Conservation (phyloP, 2,888 invertebrate species). For the Margaritifera margaritifera region DNA sequence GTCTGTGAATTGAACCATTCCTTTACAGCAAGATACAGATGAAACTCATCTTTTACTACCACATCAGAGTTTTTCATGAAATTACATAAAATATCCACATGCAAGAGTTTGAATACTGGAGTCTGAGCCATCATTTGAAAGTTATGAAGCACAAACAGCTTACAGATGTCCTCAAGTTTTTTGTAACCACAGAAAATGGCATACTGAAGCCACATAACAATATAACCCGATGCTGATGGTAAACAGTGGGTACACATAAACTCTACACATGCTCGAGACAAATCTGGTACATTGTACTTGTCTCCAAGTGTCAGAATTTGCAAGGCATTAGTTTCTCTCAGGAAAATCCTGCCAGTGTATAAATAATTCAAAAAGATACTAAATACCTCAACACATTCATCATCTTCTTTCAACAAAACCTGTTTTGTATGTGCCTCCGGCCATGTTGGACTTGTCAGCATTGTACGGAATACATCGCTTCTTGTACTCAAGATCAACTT, state of each 20-base stretch:
- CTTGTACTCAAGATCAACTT: constrained; percentile 92
- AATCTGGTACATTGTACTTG: constrained; percentile 94
- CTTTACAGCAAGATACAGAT: constrained; percentile 83
- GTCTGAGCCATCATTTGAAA: constrained; percentile 87
- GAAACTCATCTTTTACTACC: constrained; percentile 91
- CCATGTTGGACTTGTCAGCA: constrained; percentile 96
- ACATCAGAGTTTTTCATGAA: constrained; percentile 89
- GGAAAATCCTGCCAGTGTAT: constrained; percentile 91
- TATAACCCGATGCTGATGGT: constrained; percentile 85
- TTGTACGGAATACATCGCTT: constrained; percentile 95
- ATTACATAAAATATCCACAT: constrained; percentile 83
- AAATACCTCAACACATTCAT: constrained; percentile 88
- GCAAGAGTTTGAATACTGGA: constrained; percentile 86
- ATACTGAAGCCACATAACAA: constrained; percentile 94
- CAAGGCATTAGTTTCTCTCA: constrained; percentile 88
- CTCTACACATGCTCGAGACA: constrained; percentile 86
- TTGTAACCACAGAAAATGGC: constrained; percentile 87
- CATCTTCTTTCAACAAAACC: constrained; percentile 89
- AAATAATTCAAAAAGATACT: constrained; percentile 90
- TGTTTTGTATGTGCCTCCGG: constrained; percentile 89
- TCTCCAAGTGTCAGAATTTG: constrained; percentile 92
- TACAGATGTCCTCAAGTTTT: constrained; percentile 75
- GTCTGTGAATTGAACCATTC: constrained; percentile 80
- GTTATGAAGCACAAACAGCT: constrained; percentile 85
- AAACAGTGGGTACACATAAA: constrained; percentile 92